Evolutionary conservation across 2,888 invertebrate species (phyloP).

Genomic region (Apocheima hispidaria): DNA sequence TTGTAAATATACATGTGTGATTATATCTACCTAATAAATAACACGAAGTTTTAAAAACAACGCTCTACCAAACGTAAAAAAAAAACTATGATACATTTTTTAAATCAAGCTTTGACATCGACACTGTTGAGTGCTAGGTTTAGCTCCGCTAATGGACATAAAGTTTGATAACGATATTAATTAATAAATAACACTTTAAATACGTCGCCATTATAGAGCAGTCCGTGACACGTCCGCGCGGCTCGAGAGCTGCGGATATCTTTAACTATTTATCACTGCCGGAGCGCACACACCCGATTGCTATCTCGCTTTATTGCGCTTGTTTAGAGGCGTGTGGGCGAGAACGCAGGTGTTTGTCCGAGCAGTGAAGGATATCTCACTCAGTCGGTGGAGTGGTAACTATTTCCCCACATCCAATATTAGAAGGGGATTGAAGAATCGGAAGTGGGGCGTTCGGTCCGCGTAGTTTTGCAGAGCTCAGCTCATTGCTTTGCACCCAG

Average conservation of each 20-base stretch:
- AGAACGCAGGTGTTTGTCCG: constrained; percentile 59
- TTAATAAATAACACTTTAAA: constrained; percentile 37
- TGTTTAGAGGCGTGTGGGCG: constrained; percentile 50
- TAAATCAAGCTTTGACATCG: constrained; percentile 28
- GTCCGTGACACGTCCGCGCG: constrained; percentile 50
- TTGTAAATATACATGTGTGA: constrained; percentile 23
- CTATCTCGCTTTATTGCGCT: constrained; percentile 54
- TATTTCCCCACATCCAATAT: constrained; percentile 71
- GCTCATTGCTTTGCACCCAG: constrained; percentile 83
- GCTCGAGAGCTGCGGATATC: constrained; percentile 40
- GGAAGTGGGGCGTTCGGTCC: constrained; percentile 56
- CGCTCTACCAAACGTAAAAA: constrained; percentile 30
- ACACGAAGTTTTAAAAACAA: constrained; percentile 42
- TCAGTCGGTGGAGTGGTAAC: constrained; percentile 60
- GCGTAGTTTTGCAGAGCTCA: constrained; percentile 79
- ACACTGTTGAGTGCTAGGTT: constrained; percentile 29
- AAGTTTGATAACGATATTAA: constrained; percentile 37
- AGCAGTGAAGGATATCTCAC: constrained; percentile 67
- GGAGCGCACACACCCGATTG: constrained; percentile 53
- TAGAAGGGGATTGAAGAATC: constrained; percentile 52
- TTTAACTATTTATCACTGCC: constrained; percentile 58
- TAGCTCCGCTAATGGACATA: constrained; percentile 45
- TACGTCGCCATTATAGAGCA: constrained; percentile 29
- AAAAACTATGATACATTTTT: constrained; percentile 26
- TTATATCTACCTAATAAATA: constrained; percentile 36